Percentiles rank a stretch among this genome's conserved stretches.
phyloP scores from a whole-genome alignment of 1,140 invertebrate genomes.

The Drosophila tropicalis region DNA sequence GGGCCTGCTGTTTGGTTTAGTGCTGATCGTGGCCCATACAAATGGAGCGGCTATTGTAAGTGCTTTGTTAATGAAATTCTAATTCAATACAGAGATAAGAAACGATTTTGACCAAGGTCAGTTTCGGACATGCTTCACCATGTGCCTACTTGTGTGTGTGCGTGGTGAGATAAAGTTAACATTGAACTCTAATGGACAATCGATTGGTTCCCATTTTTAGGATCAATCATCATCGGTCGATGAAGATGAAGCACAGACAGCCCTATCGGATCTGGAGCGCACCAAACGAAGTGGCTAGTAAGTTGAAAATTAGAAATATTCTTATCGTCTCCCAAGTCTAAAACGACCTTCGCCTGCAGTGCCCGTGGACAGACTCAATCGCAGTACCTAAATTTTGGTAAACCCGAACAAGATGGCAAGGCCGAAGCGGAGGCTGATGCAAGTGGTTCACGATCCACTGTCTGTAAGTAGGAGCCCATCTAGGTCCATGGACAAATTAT shows the following conservation, averaged over 20 bases:
- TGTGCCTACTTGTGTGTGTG: neutral
- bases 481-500: slow-evolving; percentile 84
- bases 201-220: slow-evolving; percentile 33
- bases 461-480: slow-evolving; percentile 87
- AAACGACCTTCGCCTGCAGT: slow-evolving; percentile 37
- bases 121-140: slow-evolving; percentile 40
- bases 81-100: slow-evolving; percentile 54
- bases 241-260: slow-evolving; percentile 41
- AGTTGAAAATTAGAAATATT: slow-evolving; percentile 33
- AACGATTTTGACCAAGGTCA: slow-evolving; percentile 70
- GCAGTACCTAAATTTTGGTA: slow-evolving; percentile 89
- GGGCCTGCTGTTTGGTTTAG: slow-evolving; percentile 70
- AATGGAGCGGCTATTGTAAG: slow-evolving; percentile 81
- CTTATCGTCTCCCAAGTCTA: neutral
- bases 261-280: slow-evolving; percentile 49
- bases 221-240: slow-evolving; percentile 44
- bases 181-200: slow-evolving; percentile 53
- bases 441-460: slow-evolving; percentile 88
- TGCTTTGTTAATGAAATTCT: slow-evolving; percentile 59
- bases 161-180: slow-evolving; percentile 41
- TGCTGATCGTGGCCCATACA: slow-evolving; percentile 60
- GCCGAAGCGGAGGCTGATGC: slow-evolving; percentile 90
- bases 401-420: slow-evolving; percentile 87
- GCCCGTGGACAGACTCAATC: slow-evolving; percentile 90
- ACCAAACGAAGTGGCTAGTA: slow-evolving; percentile 77